Evolutionary conservation across 2,113 vertebrate species (phyloP), one percentile per base, ranked within the genome.

Genomic region (Genyomyrus donnyi): DNA sequence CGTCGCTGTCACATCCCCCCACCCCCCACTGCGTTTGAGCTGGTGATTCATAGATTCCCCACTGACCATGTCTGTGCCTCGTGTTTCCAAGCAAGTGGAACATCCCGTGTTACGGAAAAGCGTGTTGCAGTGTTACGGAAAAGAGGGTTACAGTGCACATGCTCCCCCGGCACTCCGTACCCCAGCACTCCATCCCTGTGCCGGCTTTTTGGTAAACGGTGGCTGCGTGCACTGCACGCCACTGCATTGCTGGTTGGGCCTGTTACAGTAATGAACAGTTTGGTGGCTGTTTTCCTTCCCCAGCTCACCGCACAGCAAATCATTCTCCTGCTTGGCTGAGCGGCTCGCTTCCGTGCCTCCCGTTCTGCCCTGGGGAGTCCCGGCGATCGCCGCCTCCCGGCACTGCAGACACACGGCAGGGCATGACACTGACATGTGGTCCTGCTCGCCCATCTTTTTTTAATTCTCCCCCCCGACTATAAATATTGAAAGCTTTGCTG

Each of bases 401-500:
- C 39, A 7, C 31, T 35, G 31, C 74, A 39, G 74, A 35, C 74
- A 6, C 13, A 5, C 19, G 9, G 2, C 17, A 2, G 15, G 42
- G 21, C 45, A 9, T 24, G 83, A 85, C 83, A 48, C 19, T 48
- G 21, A 48, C 17, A 19, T 46, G 39, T 10, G 42, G 45, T 48
- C 21, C 42, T 85, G 39, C 45, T n/a, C 45, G 0, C n/a, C 89
- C 52, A 92, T 92, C 91, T 90, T 93, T 92, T 91, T 93, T 90
- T 95, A 95, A 96, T 95, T 94, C 94, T 77, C 24, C 83, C 93
- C 93, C 27, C 83, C 93, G 93, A 93, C 93, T 95, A 91, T 96
- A 96, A 96, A 96, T 95, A 96, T 95, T 94, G 94, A 93, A 95
- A 94, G 92, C 92, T 48, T 74, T 31, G 92, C 91, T 85, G 70